Evolutionary conservation across 2,797 vertebrate species (phyloP), one percentile per base, ranked within the genome.

Genomic region (Rhyacichthys aspro): DNA sequence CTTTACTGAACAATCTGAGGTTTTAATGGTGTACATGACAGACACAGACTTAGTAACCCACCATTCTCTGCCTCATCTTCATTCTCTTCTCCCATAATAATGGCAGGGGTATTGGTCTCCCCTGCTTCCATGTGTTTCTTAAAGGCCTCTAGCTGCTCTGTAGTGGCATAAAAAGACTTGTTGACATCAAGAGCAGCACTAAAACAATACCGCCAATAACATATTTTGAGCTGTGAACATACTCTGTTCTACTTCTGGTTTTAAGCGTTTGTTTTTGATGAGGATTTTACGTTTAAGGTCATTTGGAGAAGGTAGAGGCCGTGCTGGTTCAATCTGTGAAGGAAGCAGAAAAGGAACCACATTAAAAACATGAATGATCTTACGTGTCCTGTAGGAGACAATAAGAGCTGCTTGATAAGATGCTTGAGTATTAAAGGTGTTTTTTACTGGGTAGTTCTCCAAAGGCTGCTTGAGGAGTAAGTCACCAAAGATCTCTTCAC

Each of bases 201-300:
- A 33, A n/a, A 34, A 9, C 28, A 7, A 2, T 11, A 33, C 6
- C 1, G 36, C 9, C 11, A 5, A 1, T 41, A 14, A n/a, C n/a
- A 1, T 33, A 28, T 11, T 2, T 7, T 36, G 7, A 42, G 15
- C 14, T 15, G n/a, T 39, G 11, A 67, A 94, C 96, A 47, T 93
- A 99, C 98, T 98, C 89, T 96, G 95, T 70, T 99, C 98, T 63
- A 98, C 98, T 88, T 99, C 98, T 14, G 97, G 93, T 91, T 98
- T 98, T 85, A 99, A 91, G 1, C 98, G 93, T 79, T 98, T 99
- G 87, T 99, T 99, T 92, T 99, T 99, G 76, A 99, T 98, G 66
- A 99, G 96, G 76, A 99, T 99, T 92, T 99, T 99, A 68, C 94
- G 94, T 86, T 90, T 98, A 50, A 99, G 95, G 18, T 99, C 97